A percentile compares a stretch with the other conserved stretches of the same genome.
phyloP scores from a whole-genome alignment of 1,140 invertebrate genomes.

The Grapholita molesta region DNA sequence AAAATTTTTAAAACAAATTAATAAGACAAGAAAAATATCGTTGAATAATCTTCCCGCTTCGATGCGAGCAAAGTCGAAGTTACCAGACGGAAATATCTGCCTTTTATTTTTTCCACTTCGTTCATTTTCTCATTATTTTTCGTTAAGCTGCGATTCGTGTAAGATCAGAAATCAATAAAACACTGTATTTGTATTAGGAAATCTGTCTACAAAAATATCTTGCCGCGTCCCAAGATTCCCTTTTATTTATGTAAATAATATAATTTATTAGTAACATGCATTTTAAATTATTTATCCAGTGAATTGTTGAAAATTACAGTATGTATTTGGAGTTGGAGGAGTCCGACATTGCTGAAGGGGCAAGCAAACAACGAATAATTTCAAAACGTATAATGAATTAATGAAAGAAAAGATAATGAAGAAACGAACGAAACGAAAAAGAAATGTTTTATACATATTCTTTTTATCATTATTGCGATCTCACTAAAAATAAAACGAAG shows the following conservation, averaged over 20 bases:
- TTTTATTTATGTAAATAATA: no score
- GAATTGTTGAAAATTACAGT: no score
- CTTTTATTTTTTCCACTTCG: neutral
- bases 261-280: no score
- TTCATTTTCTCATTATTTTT: neutral
- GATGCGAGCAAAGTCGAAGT: neutral
- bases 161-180: neutral
- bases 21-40: neutral
- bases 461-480: neutral
- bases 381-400: no score
- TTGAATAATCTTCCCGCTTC: neutral
- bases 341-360: no score
- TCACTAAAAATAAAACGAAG: neutral
- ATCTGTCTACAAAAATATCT: no score
- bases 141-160: neutral
- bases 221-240: no score
- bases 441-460: no score
- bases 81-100: neutral
- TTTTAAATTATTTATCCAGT: neutral
- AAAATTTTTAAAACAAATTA: neutral
- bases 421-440: no score
- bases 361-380: no score
- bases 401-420: no score
- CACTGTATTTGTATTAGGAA: neutral
- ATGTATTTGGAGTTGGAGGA: no score